Evolutionary conservation across 2,113 vertebrate species (phyloP).

Genomic region (Tragelaphus scriptus): DNA sequence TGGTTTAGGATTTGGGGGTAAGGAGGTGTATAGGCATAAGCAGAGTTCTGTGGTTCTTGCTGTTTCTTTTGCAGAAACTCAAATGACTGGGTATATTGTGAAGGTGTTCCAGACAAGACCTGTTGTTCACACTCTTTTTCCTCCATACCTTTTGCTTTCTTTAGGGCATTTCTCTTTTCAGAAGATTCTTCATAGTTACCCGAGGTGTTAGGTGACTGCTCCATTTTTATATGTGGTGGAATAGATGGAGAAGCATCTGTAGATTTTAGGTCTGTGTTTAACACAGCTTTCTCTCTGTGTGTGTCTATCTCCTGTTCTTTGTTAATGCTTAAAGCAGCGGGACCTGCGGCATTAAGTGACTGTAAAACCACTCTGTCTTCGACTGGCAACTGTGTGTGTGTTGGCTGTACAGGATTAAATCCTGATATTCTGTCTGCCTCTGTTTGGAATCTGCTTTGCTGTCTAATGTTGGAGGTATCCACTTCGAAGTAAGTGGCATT

Average conservation of each 20-base stretch:
- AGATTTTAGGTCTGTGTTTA: not conserved
- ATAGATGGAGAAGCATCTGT: not conserved
- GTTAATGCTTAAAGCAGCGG: not conserved
- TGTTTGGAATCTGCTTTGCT: not conserved
- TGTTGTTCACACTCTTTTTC: not conserved
- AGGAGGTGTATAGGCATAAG: not conserved
- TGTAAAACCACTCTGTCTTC: not conserved
- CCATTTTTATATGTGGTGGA: not conserved
- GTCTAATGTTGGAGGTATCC: not conserved
- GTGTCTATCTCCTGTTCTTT: not conserved
- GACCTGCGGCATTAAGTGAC: not conserved
- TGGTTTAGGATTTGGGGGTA: not conserved
- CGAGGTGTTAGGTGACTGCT: not conserved
- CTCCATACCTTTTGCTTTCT: not conserved
- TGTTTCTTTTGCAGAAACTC: not conserved
- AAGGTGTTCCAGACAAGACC: not conserved
- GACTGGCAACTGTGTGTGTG: not conserved
- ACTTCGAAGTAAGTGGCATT: not conserved
- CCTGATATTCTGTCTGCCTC: not conserved
- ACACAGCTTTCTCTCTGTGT: not conserved
- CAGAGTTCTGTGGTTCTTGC: not conserved
- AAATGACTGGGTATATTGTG: not conserved
- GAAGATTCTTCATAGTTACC: not conserved
- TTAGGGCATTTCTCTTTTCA: not conserved
- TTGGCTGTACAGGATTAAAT: not conserved